Evolutionary conservation across 2,113 vertebrate species (phyloP), one percentile per base, ranked within the genome.

Genomic region (Lepisosteus osseus): DNA sequence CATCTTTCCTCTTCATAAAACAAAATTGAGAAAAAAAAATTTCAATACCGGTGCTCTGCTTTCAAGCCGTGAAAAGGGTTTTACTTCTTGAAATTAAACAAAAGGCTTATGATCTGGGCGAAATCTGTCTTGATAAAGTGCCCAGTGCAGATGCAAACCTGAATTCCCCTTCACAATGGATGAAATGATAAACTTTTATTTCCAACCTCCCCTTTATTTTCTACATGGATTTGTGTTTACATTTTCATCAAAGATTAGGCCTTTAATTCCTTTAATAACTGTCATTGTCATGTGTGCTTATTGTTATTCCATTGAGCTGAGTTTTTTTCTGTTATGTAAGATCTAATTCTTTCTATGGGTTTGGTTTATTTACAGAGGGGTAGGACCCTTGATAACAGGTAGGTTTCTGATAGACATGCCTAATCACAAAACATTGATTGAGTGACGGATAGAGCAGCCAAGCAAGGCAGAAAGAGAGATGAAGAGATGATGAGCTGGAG

Each of bases 141-240:
- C n/a, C 11, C 56, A 59, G 56, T 59, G n/a, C 56, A 59, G 56
- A 59, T 59, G 56, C 56, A 59, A 59, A 59, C 11, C 56, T 59
- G 56, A 59, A 59, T 59, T 59, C 56, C 56, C 56, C 56, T 59
- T 59, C 56, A 59, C 56, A 59, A 59, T 59, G 56, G 56, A 59
- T 59, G 56, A 59, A 59, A 59, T 59, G 56, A 59, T 59, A 59
- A 59, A n/a, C 56, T 59, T 59, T 59, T 14, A 8, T 59, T 59
- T 13, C 11, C 56, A 59, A 12, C 12, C 56, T n/a, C 56, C 13
- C n/a, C 56, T 59, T 59, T 13, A 14, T 59, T n/a, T 14, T 13
- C 6, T 54, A 2, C 12, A 54, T 17, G 15, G 15, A 17, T 4
- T 4, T 4, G n/a, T 59, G 56, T 59, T 59, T 8, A 59, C 13